Conservation (phyloP, 37 sponge, comb jelly and placozoan species). For the Mnemiopsis leidyi region DNA sequence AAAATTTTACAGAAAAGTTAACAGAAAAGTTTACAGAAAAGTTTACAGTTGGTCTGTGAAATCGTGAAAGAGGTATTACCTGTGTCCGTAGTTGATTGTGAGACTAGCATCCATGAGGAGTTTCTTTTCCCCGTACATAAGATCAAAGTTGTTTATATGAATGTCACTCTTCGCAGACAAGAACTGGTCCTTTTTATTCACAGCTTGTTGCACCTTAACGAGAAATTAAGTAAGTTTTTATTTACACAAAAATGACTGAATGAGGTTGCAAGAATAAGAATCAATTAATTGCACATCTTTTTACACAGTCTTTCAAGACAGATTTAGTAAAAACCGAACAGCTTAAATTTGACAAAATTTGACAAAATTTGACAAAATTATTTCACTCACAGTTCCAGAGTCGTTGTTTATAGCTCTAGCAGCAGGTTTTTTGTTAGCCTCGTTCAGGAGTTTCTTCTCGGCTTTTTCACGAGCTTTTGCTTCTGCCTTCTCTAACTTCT, state of each 20-base stretch:
- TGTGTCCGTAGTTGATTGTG: constrained; percentile 62
- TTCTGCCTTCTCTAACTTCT: constrained; percentile 84
- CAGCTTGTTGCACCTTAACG: constrained; percentile 63
- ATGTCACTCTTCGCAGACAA: constrained; percentile 54
- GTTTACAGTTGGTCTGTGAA: too few species aligned
- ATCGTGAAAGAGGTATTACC: too few species aligned
- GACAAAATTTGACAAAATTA: not conserved
- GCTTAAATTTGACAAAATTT: too few species aligned
- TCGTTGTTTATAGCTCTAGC: constrained; percentile 28
- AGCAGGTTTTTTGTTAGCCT: constrained; percentile 4
- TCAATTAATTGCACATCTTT: not conserved
- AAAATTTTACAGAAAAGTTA: too few species aligned
- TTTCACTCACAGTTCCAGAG: constrained; percentile 57
- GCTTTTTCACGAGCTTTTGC: constrained; percentile 76
- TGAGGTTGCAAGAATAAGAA: not conserved
- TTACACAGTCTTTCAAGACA: too few species aligned
- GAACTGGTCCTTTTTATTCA: constrained; percentile 28
- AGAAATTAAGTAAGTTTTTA: too few species aligned
- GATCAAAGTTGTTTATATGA: constrained; percentile 44
- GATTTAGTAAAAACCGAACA: too few species aligned
- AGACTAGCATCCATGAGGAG: constrained; percentile 21
- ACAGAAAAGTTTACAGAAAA: too few species aligned
- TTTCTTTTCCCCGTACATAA: constrained; percentile 63
- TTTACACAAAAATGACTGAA: too few species aligned
- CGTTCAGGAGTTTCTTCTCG: constrained; percentile 74